A percentile compares a stretch with the other conserved stretches of the same genome.
These are phyloP conservation scores for Drosophila vallismaia DNA, from an alignment of 2,888 invertebrate genomes.

Conservation along the genomic window DNA sequence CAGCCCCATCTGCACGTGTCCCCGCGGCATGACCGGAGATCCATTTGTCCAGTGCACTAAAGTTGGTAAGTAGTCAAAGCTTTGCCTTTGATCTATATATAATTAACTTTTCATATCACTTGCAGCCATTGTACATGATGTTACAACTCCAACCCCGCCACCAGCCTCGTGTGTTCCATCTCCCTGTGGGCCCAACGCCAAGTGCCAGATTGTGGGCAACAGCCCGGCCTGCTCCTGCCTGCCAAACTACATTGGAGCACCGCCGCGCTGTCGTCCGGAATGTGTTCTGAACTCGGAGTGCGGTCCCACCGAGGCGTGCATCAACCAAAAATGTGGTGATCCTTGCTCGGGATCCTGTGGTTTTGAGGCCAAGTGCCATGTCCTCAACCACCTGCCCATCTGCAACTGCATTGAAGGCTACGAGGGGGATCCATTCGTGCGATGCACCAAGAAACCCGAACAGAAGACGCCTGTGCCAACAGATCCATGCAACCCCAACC, in stretches of 20 bases:
- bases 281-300: constrained; percentile 92
- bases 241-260: constrained; percentile 90
- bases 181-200: constrained; percentile 93
- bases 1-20: constrained; percentile 94
- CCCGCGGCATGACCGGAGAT: constrained; percentile 93
- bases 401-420: constrained; percentile 89
- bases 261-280: constrained; percentile 91
- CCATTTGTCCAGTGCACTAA: constrained; percentile 91
- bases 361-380: constrained; percentile 89
- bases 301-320: constrained; percentile 90
- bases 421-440: constrained; percentile 86
- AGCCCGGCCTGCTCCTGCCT: constrained; percentile 92
- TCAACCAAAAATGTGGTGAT: constrained; percentile 91
- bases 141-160: constrained; percentile 82
- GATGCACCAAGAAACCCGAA: constrained; percentile 87
- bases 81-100: neutral
- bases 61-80: constrained; percentile 86
- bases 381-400: constrained; percentile 89
- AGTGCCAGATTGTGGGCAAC: constrained; percentile 90
- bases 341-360: constrained; percentile 94
- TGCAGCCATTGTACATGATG: constrained; percentile 64
- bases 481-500: constrained; percentile 93
- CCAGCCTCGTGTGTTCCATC: constrained; percentile 92
- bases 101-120: neutral
- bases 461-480: constrained; percentile 79